A percentile compares a stretch with the other conserved stretches of the same genome.
phyloP scores from a whole-genome alignment of 2,888 invertebrate genomes.

The Myathropa florea region DNA sequence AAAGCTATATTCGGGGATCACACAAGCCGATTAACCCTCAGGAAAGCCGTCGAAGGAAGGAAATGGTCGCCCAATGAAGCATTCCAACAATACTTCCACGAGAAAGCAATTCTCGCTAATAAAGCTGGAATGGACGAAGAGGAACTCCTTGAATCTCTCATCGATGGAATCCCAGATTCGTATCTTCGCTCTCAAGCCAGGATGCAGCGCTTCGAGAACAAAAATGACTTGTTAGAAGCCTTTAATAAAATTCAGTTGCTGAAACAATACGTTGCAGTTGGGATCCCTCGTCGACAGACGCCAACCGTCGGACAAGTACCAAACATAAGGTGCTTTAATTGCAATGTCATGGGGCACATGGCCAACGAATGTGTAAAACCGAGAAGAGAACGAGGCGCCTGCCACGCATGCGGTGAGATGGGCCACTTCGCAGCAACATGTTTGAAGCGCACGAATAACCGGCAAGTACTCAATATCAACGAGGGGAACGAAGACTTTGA shows the following conservation, averaged over 20 bases:
- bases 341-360: neutral
- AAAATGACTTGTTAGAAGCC: neutral
- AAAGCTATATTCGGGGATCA: neutral
- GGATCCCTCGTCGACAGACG: too few species aligned
- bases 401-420: neutral
- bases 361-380: neutral
- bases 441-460: neutral
- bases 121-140: conserved; percentile 6
- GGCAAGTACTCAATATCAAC: neutral
- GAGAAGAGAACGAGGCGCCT: too few species aligned
- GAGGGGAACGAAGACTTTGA: neutral
- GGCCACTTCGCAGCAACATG: neutral
- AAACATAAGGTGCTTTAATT: neutral
- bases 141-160: neutral
- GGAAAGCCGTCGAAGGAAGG: neutral
- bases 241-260: conserved; percentile 1
- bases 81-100: neutral
- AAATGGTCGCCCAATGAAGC: neutral
- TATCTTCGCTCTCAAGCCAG: conserved; percentile 15
- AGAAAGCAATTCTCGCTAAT: neutral
- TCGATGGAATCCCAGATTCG: conserved; percentile 11
- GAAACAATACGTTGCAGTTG: neutral
- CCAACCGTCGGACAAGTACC: too few species aligned
- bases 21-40: neutral
- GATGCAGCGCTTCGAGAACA: conserved; percentile 10